Base-by-base conservation (phyloP, 2,888 invertebrate species). In the Amorpha juglandis region DNA sequence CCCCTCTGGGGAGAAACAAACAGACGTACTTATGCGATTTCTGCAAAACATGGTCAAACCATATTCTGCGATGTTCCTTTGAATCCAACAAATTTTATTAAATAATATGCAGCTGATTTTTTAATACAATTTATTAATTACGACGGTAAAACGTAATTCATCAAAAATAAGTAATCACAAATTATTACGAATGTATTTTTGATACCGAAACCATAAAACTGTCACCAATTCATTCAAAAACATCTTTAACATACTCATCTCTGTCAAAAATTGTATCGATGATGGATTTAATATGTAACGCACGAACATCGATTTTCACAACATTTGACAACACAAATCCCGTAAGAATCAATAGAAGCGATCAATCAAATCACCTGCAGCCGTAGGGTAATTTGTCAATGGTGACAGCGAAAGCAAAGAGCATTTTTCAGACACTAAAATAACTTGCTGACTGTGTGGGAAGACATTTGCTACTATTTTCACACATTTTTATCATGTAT, bases 341-440 rank as follows among this genome's bases (percentile, higher is more conserved):
- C 38, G 9, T n/a, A 16, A 58, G 42, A 58, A 58, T 58, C 58
- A 58, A 38, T 58, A 6, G 42, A 42, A 12, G 12, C 58, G 19
- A 58, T 58, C 58, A 42, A 58, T 58, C 58, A 42, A 58, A 42
- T 42, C 55, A 38, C 19, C 38, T 19, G 7, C 58, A 58, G 42
- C 42, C 14, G 42, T 33, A 52, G 27, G 55, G 42, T 58, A 42
- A 58, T 58, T 58, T 58, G 42, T 58, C 58, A 58, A 19, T 6
- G 38, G 12, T 42, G 58, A 58, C 58, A 11, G 38, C 19, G 2
- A 6, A 6, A 58, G 19, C 58, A 12, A 38, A 19, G n/a, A 19
- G 38, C 19, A 42, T 55, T 55, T 16, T 38, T 55, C 35, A 19
- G 6, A 42, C 11, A 58, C 11, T 6, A 11, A 1, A 45, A 19